A percentile compares a stretch with the other conserved stretches of the same genome.
These are phyloP conservation scores for Podocnemis expansa DNA, from an alignment of 2,113 vertebrate genomes.

Conservation along the genomic window DNA sequence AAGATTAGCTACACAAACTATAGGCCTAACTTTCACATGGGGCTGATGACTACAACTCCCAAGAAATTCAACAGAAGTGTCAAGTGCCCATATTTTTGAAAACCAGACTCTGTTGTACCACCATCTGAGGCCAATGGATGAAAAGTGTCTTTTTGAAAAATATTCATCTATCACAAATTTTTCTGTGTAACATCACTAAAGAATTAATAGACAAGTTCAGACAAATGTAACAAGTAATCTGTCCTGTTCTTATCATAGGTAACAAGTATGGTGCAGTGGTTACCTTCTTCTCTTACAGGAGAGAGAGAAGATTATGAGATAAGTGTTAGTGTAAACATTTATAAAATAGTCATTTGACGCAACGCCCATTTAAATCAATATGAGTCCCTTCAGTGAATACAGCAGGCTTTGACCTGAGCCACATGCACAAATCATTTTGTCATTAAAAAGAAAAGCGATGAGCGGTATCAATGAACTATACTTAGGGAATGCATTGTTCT, in stretches of 20 bases:
- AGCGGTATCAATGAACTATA: background rate
- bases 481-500: background rate
- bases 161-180: no score
- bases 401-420: background rate
- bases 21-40: background rate
- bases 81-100: background rate
- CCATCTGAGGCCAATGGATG: background rate
- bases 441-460: background rate
- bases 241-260: background rate
- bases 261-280: background rate
- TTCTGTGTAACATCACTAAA: background rate
- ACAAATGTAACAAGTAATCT: background rate
- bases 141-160: background rate
- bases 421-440: background rate
- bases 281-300: background rate
- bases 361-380: background rate
- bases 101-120: background rate
- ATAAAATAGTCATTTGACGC: background rate
- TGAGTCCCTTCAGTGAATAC: background rate
- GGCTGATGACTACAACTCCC: background rate
- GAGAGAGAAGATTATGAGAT: background rate
- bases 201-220: no score
- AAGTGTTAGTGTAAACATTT: background rate
- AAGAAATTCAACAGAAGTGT: background rate
- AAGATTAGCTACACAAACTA: background rate